phyloP scores from a whole-genome alignment of 2,888 invertebrate species.

The Amorpha juglandis region DNA sequence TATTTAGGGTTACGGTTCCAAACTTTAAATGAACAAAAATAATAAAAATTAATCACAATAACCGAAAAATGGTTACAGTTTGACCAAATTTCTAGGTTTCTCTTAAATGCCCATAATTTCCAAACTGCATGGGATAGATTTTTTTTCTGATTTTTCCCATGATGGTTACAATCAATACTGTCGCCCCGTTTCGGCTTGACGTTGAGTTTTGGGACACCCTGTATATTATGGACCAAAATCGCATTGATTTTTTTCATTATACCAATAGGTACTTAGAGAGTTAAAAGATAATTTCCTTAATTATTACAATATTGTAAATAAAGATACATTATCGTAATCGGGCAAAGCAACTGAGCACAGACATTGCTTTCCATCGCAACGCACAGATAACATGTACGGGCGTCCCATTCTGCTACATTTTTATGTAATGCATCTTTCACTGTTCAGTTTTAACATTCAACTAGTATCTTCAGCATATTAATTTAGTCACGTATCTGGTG shows the following conservation, averaged over 20 bases:
- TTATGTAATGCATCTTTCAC: constrained; percentile 29
- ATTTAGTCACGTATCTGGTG: constrained; percentile 32
- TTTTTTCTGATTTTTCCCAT: no score
- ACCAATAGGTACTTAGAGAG: background rate
- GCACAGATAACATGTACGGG: background rate
- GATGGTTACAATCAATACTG: no score
- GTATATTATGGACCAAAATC: background rate
- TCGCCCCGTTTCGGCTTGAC: no score
- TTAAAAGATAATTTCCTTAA: background rate
- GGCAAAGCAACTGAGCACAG: background rate
- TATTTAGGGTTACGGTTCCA: no score
- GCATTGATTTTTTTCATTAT: background rate
- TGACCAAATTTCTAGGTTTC: no score
- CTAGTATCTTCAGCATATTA: constrained; percentile 30
- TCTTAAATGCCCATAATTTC: no score
- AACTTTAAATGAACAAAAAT: no score
- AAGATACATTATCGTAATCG: background rate
- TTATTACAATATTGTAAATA: constrained; percentile 10
- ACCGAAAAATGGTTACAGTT: no score
- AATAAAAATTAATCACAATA: no score
- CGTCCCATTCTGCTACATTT: constrained; percentile 1
- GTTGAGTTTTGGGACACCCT: no score
- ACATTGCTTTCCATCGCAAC: background rate
- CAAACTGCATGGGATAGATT: no score
- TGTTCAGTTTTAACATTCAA: constrained; percentile 33